Evolutionary conservation across 2,113 vertebrate species (phyloP).

Genomic region (Reinhardtius hippoglossoides): DNA sequence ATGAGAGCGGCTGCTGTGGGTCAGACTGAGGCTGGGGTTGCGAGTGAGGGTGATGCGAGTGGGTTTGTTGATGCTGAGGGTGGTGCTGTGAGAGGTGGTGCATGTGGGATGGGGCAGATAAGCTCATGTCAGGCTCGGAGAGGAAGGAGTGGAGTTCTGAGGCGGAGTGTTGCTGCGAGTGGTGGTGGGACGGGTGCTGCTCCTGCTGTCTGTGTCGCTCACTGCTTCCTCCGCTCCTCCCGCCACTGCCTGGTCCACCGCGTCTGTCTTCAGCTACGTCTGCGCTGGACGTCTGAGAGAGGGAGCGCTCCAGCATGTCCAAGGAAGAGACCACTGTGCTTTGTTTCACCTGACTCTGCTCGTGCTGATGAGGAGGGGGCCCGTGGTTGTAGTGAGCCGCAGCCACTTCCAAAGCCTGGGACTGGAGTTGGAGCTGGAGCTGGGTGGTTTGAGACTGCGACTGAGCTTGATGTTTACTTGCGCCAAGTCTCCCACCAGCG

Average conservation of each 20-base stretch:
- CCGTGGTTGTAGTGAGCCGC: constrained; percentile 85
- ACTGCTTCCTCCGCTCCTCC: constrained; percentile 58
- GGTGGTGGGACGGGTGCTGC: constrained; percentile 79
- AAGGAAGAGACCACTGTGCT: constrained; percentile 85
- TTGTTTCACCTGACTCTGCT: constrained; percentile 81
- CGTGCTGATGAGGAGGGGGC: constrained; percentile 76
- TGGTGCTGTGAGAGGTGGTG: constrained; percentile 83
- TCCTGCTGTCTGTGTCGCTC: constrained; percentile 79
- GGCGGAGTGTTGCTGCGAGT: constrained; percentile 76
- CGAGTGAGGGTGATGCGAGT: constrained; percentile 78
- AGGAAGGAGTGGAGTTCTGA: constrained; percentile 85
- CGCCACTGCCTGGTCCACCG: constrained; percentile 64
- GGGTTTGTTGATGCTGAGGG: constrained; percentile 75
- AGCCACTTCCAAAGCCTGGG: constrained; percentile 88
- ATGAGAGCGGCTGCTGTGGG: constrained; percentile 74
- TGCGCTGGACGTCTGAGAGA: constrained; percentile 78
- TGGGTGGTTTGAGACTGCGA: constrained; percentile 86
- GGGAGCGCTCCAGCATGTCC: constrained; percentile 86
- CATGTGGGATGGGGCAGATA: constrained; percentile 79
- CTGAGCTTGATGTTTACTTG: constrained; percentile 78
- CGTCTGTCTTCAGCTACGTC: constrained; percentile 77
- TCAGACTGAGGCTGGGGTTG: constrained; percentile 77
- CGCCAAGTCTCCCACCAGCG: constrained; percentile 72
- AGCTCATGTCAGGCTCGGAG: constrained; percentile 80
- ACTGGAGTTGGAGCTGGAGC: constrained; percentile 87